A percentile compares a stretch with the other conserved stretches of the same genome.
These are phyloP conservation scores for Araneus ventricosus DNA, from an alignment of 1,140 invertebrate genomes.

Conservation along the genomic window DNA sequence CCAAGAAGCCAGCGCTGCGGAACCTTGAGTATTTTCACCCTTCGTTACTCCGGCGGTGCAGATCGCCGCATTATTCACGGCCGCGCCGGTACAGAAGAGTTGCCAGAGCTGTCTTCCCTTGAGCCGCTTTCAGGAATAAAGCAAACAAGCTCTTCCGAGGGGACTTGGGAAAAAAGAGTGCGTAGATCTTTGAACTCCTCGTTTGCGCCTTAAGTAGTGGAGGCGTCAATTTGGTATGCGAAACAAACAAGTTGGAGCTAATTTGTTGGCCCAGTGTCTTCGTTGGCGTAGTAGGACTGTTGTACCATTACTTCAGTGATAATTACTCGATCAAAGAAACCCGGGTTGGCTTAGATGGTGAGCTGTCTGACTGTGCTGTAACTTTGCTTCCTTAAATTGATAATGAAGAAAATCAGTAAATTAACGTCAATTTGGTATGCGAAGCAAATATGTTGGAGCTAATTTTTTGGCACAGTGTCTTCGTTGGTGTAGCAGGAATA, in stretches of 20 bases:
- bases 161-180: not conserved
- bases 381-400: too few relatives aligned
- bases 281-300: too few relatives aligned
- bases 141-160: not conserved
- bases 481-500: too few relatives aligned
- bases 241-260: not conserved
- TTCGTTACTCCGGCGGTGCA: not conserved
- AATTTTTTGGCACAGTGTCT: not conserved
- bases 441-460: not conserved
- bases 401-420: too few relatives aligned
- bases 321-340: too few relatives aligned
- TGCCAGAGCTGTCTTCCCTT: not conserved
- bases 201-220: not conserved
- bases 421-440: not conserved
- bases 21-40: slow-evolving; percentile 60
- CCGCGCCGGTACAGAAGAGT: not conserved
- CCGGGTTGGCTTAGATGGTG: too few relatives aligned
- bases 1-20: not conserved
- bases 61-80: slow-evolving; percentile 13
- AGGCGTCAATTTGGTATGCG: not conserved
- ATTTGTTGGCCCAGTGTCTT: not conserved
- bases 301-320: too few relatives aligned
- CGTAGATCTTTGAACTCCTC: not conserved
- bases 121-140: not conserved
- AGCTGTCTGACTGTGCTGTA: too few relatives aligned